These are phyloP conservation scores for Salvelinus alpinus DNA, from an alignment of 2,113 vertebrate genomes.

Conservation along the genomic window DNA sequence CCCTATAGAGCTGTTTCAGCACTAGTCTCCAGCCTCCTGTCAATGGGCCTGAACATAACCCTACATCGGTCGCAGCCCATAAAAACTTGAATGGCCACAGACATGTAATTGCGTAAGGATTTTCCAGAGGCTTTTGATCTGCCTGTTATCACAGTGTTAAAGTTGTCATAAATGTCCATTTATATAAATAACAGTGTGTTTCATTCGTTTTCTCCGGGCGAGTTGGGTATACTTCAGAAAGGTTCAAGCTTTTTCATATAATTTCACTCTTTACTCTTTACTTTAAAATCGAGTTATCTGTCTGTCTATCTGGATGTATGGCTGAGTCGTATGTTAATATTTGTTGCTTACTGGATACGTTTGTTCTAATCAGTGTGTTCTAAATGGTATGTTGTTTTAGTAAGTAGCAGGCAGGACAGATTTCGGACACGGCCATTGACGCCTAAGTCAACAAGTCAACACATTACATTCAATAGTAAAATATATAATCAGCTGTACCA, in stretches of 20 bases:
- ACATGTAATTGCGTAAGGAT: conserved; percentile 39
- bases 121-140: conserved; percentile 27
- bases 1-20: neutral
- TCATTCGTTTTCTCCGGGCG: neutral
- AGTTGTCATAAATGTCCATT: conserved; percentile 41
- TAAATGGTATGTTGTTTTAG: too few relatives aligned
- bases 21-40: neutral
- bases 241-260: neutral
- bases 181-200: conserved; percentile 20
- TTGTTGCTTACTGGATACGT: too few relatives aligned
- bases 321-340: too few relatives aligned
- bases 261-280: neutral
- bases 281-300: too few relatives aligned
- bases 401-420: too few relatives aligned
- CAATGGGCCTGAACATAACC: neutral
- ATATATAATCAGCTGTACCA: too few relatives aligned
- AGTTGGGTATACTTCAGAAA: neutral
- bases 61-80: neutral
- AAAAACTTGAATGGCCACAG: conserved; percentile 10
- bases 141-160: conserved; percentile 38
- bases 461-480: too few relatives aligned
- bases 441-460: too few relatives aligned
- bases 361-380: too few relatives aligned
- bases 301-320: too few relatives aligned
- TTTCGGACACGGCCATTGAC: too few relatives aligned